Conservation (phyloP, 2,797 vertebrate genomes). For the Neomorphus geoffroyi region DNA sequence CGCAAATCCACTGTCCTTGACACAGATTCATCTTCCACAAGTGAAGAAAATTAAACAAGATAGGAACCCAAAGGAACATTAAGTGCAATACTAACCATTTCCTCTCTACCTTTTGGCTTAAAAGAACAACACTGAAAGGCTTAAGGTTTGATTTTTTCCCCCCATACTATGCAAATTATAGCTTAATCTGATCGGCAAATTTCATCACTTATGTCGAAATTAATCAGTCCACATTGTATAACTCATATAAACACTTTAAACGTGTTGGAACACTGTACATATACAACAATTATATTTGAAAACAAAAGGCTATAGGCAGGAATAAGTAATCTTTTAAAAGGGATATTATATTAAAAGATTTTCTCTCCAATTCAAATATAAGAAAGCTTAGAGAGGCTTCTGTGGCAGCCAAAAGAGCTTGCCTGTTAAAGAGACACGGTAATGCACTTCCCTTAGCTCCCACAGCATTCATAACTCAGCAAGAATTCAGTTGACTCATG, state of each 20-base stretch:
- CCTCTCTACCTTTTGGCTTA: not conserved
- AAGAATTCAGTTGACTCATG: not conserved
- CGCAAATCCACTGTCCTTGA: not conserved
- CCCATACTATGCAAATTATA: not conserved
- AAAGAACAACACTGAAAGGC: rapidly evolving
- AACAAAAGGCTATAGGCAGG: not conserved
- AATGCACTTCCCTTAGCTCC: not conserved
- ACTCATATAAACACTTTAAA: not conserved
- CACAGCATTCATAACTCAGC: not conserved
- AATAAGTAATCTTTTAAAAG: not conserved
- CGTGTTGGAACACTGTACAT: not conserved
- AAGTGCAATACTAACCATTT: not conserved
- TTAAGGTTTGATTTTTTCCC: not conserved
- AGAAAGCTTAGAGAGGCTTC: not conserved
- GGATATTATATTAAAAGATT: not conserved
- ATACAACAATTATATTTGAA: not conserved
- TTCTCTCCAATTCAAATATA: not conserved
- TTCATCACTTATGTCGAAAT: not conserved
- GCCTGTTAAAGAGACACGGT: not conserved
- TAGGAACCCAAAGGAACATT: not conserved
- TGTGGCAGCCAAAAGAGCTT: not conserved
- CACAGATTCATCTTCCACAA: not conserved
- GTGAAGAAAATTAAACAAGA: not conserved
- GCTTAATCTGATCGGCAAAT: not conserved
- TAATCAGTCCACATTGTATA: not conserved